Evolutionary conservation across 2,888 invertebrate species (phyloP).

Genomic region (Mesorhabditis spiculigera): DNA sequence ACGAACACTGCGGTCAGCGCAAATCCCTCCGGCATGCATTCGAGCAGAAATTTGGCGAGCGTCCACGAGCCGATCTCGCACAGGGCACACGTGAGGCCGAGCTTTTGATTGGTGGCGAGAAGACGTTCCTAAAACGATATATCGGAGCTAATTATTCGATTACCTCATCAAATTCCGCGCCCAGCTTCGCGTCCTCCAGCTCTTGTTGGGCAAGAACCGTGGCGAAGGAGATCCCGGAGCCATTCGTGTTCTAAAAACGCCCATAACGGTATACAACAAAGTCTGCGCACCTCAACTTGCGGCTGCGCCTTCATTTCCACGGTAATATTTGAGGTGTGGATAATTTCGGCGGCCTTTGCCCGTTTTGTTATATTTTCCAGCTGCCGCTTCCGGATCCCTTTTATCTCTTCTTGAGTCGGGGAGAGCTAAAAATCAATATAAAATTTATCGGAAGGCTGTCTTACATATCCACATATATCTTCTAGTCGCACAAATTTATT

Average conservation of each 20-base stretch:
- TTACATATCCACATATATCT: constrained; percentile 85
- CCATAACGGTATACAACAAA: background rate
- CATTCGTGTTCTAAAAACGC: background rate
- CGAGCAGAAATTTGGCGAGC: constrained; percentile 76
- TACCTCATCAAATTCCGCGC: constrained; percentile 58
- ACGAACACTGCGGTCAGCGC: constrained; percentile 46
- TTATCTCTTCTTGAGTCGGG: constrained; percentile 37
- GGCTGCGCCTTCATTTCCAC: background rate
- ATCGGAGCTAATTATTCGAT: background rate
- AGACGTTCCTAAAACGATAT: constrained; percentile 27
- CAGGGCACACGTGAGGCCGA: constrained; percentile 84
- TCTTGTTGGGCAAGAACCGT: constrained; percentile 39
- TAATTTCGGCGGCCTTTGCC: constrained; percentile 67
- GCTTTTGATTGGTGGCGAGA: constrained; percentile 77
- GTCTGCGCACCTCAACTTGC: background rate
- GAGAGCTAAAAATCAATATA: constrained; percentile 26
- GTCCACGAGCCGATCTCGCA: constrained; percentile 85
- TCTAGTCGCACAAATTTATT: constrained; percentile 80
- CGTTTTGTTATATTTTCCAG: constrained; percentile 65
- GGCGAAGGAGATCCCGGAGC: constrained; percentile 29
- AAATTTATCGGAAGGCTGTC: constrained; percentile 49
- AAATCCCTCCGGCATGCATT: constrained; percentile 73
- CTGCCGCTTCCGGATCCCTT: constrained; percentile 58
- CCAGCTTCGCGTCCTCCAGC: constrained; percentile 32
- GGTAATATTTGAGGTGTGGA: constrained; percentile 25